Evolutionary conservation across 2,888 invertebrate genomes (phyloP).

Genomic region (Acanthosoma haemorrhoidale): DNA sequence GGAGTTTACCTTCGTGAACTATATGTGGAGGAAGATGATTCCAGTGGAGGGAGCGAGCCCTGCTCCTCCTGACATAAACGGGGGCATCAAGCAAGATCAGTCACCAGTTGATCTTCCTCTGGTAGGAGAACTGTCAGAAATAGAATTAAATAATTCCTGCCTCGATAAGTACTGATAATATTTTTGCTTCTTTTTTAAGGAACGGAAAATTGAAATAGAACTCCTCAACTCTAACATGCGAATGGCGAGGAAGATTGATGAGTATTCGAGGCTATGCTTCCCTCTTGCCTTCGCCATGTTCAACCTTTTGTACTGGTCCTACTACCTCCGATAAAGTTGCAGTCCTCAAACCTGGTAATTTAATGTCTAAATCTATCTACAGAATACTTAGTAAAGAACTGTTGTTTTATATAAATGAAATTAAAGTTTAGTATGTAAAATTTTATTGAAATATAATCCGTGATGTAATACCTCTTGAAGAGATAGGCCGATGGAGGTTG

Average conservation of each 20-base stretch:
- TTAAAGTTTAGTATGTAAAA: too few species aligned
- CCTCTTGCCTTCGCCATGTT: constrained; percentile 48
- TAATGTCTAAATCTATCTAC: too few species aligned
- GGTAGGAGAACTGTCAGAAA: too few species aligned
- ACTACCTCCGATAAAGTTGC: constrained; percentile 44
- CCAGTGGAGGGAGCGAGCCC: constrained; percentile 1
- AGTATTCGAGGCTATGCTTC: constrained; percentile 47
- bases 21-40: constrained; percentile 47
- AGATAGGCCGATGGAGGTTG: too few species aligned
- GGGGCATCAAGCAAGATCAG: constrained; percentile 23
- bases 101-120: neutral
- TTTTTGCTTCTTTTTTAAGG: neutral
- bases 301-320: constrained; percentile 50
- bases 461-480: too few species aligned
- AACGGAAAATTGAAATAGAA: neutral
- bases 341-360: too few species aligned
- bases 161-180: too few species aligned
- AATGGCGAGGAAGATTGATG: constrained; percentile 47
- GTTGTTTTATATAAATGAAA: too few species aligned
- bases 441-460: too few species aligned
- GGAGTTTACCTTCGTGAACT: constrained; percentile 51
- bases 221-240: constrained; percentile 5
- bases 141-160: too few species aligned
- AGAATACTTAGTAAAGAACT: too few species aligned
- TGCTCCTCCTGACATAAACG: constrained; percentile 9